A percentile compares a stretch with the other conserved stretches of the same genome.
Evolutionary conservation across 2,888 invertebrate genomes (phyloP).

Genomic region (Harpalus rufipes): DNA sequence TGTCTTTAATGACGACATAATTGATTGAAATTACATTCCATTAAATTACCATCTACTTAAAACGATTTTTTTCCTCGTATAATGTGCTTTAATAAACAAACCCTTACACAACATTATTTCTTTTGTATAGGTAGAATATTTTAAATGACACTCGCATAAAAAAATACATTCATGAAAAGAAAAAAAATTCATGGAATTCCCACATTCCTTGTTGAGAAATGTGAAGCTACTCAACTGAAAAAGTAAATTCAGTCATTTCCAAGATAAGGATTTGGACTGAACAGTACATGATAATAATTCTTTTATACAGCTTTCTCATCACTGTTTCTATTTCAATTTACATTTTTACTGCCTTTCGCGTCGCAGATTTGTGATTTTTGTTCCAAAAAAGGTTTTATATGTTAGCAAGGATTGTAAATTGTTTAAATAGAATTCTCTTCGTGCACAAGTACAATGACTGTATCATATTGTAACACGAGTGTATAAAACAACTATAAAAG

Average conservation of each 20-base stretch:
- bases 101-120: too few species aligned
- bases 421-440: not conserved
- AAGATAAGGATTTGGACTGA: conserved; percentile 6
- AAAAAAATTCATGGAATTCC: not conserved
- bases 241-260: conserved; percentile 5
- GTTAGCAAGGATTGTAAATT: conserved; percentile 43
- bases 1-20: too few species aligned
- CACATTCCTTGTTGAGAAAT: not conserved
- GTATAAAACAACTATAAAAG: not conserved
- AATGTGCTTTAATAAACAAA: too few species aligned
- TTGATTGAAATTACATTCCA: too few species aligned
- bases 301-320: conserved; percentile 37
- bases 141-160: not conserved
- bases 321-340: conserved; percentile 55
- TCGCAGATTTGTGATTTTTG: conserved; percentile 30
- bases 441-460: too few species aligned
- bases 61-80: too few species aligned
- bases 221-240: not conserved
- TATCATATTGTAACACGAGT: not conserved
- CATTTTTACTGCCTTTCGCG: conserved; percentile 50
- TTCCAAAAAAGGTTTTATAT: conserved; percentile 32
- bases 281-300: conserved; percentile 44
- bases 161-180: not conserved
- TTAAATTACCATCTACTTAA: too few species aligned
- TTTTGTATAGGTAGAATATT: not conserved